Base-by-base conservation (phyloP, 2,113 vertebrate species). In the Scopus umbretta region DNA sequence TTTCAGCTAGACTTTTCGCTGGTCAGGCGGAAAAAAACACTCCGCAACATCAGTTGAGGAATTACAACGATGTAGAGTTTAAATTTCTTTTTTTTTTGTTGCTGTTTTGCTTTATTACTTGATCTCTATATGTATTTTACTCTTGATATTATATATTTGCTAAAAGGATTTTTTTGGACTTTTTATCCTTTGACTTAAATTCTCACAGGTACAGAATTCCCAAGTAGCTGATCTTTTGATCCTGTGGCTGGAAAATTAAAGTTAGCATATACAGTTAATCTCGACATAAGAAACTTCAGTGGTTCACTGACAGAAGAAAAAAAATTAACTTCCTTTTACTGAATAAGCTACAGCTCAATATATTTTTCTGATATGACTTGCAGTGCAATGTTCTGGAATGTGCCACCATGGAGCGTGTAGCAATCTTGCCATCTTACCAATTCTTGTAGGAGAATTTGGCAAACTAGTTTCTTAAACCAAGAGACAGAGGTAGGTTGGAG, bases 341-440 rank as follows among this genome's bases (percentile, higher is more conserved):
- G 18, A 76, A 78, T 40, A 50, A 55, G 23, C 34, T 86, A 32
- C 55, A 62, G 27, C 32, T 52, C 38, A 58, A 56, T 13, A 4
- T 80, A 20, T 49, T 80, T 80, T 83, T 68, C 56, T 43, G 43
- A 7, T 86, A 47, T 22, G 19, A 61, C 15, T 61, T 86, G 10
- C 40, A 67, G 47, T 58, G 26, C 21, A 26, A 1, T 76, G 16
- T 83, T 84, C 67, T 73, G 45, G 38, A 88, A 52, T 40, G 43
- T 70, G 36, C 30, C 10, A 36, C 47, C 6, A 1, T 0, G 3
- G 32, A 52, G 25, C 1, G 0, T 42, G 13, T 49, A 53, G 9
- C 16, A 68, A 50, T 73, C 14, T 78, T 65, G 19, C 40, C 19
- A n/a, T 56, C 4, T 68, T 86, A 32, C 19, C 7, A 38, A 3